Base-by-base conservation (phyloP, 2,113 vertebrate species). In the Pygoscelis antarcticus region DNA sequence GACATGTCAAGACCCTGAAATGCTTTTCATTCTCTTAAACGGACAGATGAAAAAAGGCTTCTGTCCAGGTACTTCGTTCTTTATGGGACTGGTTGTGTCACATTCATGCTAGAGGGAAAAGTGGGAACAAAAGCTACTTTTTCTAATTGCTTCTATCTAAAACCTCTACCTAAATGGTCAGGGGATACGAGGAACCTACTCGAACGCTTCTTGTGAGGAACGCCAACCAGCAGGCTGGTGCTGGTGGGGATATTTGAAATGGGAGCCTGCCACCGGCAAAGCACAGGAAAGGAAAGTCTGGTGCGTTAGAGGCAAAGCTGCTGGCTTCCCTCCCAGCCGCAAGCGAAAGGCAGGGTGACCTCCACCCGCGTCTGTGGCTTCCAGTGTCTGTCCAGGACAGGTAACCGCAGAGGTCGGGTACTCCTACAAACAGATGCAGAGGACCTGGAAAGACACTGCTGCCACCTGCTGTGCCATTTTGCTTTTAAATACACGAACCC, bases 321-420 rank as follows among this genome's bases (percentile, higher is more conserved):
- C 26, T 85, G 76, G 12, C 21, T 46, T 21, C 36, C n/a, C 40
- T 65, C 11, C 47, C 58, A 16, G 49, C 27, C 0, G 2, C 15
- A 25, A 47, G 76, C 0, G 7, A 66, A 84, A 40, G 46, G 40
- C n/a, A 36, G 32, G 17, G 27, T 46, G 51, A 66, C 18, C 4
- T 49, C 51, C 46, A 40, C 13, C 40, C 2, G 0, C 8, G 36
- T 3, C 40, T 16, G 32, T 32, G 65, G 19, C 60, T 92, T 49
- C 14, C 82, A 87, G 32, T 1, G 55, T 7, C 52, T 76, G 51
- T 30, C 46, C 55, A 30, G 42, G 57, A 42, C 42, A 66, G 65
- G 46, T 12, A 40, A 44, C 4, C 1, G 1, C 38, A 0, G 1
- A 47, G 18, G 26, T 7, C 2, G 3, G 5, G 8, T 27, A 25